Evolutionary conservation across 1,140 invertebrate genomes (phyloP).

Genomic region (Cephus cinctus): DNA sequence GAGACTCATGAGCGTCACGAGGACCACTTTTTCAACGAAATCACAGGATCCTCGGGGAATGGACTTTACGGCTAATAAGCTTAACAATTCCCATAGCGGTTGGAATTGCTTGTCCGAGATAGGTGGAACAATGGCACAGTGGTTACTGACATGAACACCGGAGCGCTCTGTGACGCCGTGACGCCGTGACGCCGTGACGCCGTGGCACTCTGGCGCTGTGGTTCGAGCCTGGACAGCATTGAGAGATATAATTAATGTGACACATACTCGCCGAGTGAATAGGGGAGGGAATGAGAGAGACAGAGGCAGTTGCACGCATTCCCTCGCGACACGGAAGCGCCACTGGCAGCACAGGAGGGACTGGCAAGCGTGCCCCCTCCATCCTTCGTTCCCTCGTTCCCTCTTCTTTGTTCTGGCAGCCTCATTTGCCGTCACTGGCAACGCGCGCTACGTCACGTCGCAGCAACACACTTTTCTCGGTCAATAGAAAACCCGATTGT

Average conservation of each 20-base stretch:
- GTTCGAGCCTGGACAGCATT: constrained; percentile 21
- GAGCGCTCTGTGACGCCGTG: constrained; percentile 2
- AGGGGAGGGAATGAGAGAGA: constrained; percentile 14
- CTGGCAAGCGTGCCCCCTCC: background rate
- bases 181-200: background rate
- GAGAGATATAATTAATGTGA: constrained; percentile 43
- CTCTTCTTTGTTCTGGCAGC: no score
- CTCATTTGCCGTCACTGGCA: no score
- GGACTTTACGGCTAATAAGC: constrained; percentile 47
- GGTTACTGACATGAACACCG: constrained; percentile 41
- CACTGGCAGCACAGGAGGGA: background rate
- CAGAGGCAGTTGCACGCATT: constrained; percentile 28
- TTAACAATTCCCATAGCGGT: constrained; percentile 42
- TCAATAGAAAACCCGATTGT: no score
- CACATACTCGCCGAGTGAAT: constrained; percentile 34
- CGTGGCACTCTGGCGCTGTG: background rate
- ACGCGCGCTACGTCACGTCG: no score
- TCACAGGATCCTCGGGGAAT: background rate
- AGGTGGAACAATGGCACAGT: constrained; percentile 44
- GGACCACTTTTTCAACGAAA: background rate
- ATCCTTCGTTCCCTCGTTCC: background rate
- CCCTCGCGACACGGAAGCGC: constrained; percentile 22
- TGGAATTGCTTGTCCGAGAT: constrained; percentile 30
- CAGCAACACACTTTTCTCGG: no score
- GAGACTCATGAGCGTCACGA: background rate